Percentiles rank a stretch among this genome's conserved stretches.
These are phyloP conservation scores for Babylonia areolata DNA, from an alignment of 1,140 invertebrate species.

Conservation along the genomic window DNA sequence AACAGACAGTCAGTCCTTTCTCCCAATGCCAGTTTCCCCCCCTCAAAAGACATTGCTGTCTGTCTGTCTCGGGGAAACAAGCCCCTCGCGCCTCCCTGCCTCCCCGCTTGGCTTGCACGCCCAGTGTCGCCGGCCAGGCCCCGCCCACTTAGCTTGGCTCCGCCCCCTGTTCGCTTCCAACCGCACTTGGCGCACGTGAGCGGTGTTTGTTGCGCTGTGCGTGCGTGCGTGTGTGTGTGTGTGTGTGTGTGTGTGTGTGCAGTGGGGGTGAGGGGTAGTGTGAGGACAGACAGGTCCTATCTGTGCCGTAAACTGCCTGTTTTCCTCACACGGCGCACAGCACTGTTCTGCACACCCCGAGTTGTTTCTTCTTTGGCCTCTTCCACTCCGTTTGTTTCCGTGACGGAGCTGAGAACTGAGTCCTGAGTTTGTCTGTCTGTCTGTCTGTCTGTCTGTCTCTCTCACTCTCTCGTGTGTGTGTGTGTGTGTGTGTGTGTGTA, in stretches of 20 bases:
- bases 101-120: conserved; percentile 8
- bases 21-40: conserved; percentile 16
- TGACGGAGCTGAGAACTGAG: neutral
- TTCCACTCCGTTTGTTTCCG: no score
- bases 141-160: neutral
- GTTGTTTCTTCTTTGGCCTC: no score
- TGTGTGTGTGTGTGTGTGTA: no score
- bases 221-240: no score
- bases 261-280: no score
- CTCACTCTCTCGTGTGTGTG: no score
- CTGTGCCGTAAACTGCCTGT: no score
- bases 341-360: no score
- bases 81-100: neutral
- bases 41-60: conserved; percentile 22
- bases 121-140: neutral
- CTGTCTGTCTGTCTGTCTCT: conserved; percentile 6
- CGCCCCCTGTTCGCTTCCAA: conserved; percentile 13
- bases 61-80: neutral
- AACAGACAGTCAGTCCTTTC: neutral
- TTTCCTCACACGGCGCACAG: no score
- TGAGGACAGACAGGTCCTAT: no score
- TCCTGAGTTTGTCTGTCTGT: neutral
- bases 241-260: no score
- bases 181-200: conserved; percentile 6
- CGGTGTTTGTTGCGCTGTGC: neutral